Conservation (phyloP, 2,113 vertebrate species). For the Thunnus thynnus region DNA sequence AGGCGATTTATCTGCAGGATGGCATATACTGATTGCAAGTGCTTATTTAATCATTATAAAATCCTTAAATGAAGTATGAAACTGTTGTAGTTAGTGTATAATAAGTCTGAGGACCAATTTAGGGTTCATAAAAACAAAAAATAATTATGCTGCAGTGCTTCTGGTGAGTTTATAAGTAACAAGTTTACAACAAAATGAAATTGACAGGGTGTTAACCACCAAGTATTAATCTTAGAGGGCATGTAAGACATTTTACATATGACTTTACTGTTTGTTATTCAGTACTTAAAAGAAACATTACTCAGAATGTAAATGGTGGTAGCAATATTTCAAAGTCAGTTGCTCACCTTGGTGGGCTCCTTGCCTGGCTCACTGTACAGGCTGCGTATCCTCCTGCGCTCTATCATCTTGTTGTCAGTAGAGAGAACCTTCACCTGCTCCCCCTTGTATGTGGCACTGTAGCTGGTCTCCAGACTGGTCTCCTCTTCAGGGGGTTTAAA, state of each 20-base stretch:
- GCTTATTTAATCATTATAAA: neutral
- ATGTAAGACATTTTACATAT: neutral
- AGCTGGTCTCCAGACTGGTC: slow-evolving; percentile 93
- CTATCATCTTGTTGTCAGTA: slow-evolving; percentile 91
- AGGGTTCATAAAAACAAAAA: neutral
- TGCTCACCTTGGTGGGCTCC: slow-evolving; percentile 91
- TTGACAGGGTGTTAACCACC: neutral
- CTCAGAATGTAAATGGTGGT: neutral
- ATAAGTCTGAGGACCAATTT: neutral
- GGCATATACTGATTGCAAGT: too few relatives aligned
- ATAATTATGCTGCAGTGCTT: neutral
- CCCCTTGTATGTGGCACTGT: slow-evolving; percentile 94
- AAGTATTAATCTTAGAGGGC: neutral
- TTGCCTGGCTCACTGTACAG: slow-evolving; percentile 94
- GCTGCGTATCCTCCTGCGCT: slow-evolving; percentile 96
- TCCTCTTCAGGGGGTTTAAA: slow-evolving; percentile 91
- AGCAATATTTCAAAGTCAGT: neutral
- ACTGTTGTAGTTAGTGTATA: neutral
- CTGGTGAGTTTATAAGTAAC: neutral
- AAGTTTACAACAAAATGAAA: neutral
- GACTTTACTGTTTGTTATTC: neutral
- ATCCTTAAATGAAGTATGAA: neutral
- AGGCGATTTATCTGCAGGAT: neutral
- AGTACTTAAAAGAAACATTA: slow-evolving; percentile 1
- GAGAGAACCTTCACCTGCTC: slow-evolving; percentile 88